These are phyloP conservation scores for Anomalospiza imberbis DNA, from an alignment of 2,797 vertebrate species.

Conservation along the genomic window DNA sequence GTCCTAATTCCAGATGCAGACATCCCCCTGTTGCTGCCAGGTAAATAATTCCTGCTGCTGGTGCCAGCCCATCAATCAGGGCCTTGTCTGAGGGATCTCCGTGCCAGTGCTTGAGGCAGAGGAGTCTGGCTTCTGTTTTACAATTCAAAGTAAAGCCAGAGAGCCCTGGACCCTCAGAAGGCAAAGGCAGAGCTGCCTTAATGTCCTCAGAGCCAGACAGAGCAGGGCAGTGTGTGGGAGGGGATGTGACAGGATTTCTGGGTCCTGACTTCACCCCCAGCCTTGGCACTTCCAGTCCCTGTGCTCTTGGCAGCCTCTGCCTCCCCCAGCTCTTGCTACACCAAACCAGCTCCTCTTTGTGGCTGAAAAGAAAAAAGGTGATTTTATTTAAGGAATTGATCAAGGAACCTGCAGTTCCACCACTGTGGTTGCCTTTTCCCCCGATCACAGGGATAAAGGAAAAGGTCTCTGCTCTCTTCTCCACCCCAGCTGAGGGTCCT, in stretches of 20 bases:
- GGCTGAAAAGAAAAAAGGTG: not conserved
- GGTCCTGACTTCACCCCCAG: not conserved
- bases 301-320: not conserved
- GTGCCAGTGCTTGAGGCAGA: not conserved
- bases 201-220: not conserved
- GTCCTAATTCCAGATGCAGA: not conserved
- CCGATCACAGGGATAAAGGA: not conserved
- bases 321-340: not conserved
- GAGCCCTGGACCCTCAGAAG: not conserved
- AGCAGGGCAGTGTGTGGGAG: not conserved
- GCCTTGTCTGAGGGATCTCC: not conserved
- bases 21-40: not conserved
- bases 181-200: not conserved
- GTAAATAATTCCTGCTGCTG: not conserved
- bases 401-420: not conserved
- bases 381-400: not conserved
- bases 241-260: not conserved
- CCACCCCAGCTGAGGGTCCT: not conserved
- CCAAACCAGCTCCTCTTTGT: not conserved
- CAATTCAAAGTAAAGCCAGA: not conserved
- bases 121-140: not conserved
- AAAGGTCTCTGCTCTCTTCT: not conserved
- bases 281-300: not conserved
- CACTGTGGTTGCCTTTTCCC: not conserved
- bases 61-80: not conserved